phyloP scores from a whole-genome alignment of 1,140 invertebrate genomes.

The Pogonomyrmex californicus region DNA sequence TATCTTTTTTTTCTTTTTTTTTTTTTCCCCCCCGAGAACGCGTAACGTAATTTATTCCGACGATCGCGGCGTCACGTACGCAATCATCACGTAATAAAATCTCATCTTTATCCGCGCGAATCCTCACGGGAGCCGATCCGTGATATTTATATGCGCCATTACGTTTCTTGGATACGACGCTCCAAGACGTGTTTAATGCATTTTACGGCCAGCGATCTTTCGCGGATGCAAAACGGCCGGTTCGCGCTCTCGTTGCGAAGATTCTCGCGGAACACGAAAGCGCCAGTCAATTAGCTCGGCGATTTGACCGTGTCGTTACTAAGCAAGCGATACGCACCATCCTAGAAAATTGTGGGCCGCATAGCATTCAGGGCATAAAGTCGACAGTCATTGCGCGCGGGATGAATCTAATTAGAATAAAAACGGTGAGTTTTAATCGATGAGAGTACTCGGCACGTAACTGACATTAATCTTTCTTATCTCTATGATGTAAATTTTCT shows the following conservation, averaged over 20 bases:
- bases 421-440: neutral
- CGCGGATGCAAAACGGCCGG: constrained; percentile 45
- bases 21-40: neutral
- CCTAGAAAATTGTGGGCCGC: constrained; percentile 67
- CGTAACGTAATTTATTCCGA: constrained; percentile 12
- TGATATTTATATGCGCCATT: constrained; percentile 27
- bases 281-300: constrained; percentile 70
- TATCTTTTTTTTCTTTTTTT: neutral
- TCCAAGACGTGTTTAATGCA: neutral
- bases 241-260: constrained; percentile 38
- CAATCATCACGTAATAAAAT: constrained; percentile 40
- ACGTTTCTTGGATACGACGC: neutral
- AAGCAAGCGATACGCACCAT: constrained; percentile 63
- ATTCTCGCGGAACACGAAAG: constrained; percentile 45
- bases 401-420: constrained; percentile 47
- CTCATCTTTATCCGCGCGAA: neutral
- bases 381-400: constrained; percentile 36
- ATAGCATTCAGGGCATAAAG: constrained; percentile 72
- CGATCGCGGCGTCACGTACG: neutral
- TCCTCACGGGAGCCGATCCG: neutral
- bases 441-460: neutral
- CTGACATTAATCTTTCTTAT: neutral
- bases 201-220: constrained; percentile 35
- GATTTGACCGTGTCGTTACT: constrained; percentile 71
- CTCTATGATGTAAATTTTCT: neutral